Evolutionary conservation across 2,113 vertebrate genomes (phyloP), one percentile per base, ranked within the genome.

Genomic region (Felis chaus): DNA sequence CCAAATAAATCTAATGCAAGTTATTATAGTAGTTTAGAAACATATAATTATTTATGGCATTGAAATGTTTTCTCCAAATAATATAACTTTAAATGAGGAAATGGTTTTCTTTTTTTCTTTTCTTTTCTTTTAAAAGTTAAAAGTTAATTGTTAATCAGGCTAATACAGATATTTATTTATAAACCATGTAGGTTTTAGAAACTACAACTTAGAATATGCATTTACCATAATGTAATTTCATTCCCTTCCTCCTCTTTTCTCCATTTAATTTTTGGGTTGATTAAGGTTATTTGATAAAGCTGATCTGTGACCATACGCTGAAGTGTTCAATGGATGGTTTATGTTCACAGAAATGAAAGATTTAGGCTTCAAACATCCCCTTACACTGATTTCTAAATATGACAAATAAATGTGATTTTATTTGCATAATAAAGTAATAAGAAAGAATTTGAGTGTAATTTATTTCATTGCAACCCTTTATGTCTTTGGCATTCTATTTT

Each of bases 371-470:
- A 94, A 96, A 91, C 4, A 1, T 95, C 97, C 88, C 98, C 80
- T 63, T 19, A 85, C 91, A 82, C 85, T 97, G 90, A 97, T 94
- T 97, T 97, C 85, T 93, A 97, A 94, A 95, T 89, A 91, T 83
- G 92, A 97, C 41, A 92, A 97, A 96, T 48, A 95, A 96, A 82
- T 33, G 48, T 97, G 93, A 76, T 45, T 91, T 93, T 29, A 97
- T 98, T 98, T 98, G 95, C 96, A 97, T 98, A 95, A 97, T 97
- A 96, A 98, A 98, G 39, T 41, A 61, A 27, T 92, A 84, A 93
- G 57, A 81, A 95, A 69, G 88, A 95, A 94, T 94, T 48, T 39
- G 74, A 92, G 27, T 63, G 48, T 95, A 85, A 97, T 94, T 85
- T 94, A 95, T 98, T 95, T 96, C 83, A 89, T 36, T 86, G 36